Base-by-base conservation (phyloP, 1,140 invertebrate genomes). In the Rhyacophila brunnea region DNA sequence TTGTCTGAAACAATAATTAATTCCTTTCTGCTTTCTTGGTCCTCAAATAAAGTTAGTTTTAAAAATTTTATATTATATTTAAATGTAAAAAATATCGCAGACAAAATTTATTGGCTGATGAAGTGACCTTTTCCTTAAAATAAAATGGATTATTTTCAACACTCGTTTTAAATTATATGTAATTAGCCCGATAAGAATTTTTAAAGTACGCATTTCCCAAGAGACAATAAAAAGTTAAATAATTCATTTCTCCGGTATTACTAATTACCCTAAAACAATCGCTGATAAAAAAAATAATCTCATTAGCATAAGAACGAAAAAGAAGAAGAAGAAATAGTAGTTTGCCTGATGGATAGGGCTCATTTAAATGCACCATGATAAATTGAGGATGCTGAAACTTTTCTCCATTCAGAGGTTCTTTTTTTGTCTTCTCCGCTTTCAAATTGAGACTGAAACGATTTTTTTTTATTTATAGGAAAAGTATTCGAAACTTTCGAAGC, bases 361-460 rank as follows among this genome's bases (percentile, higher is more conserved):
- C 15, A 54, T 54, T 54, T 54, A 54, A 54, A 54, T 54, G 36
- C 52, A 54, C 36, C 17, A 44, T 43, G 52, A 54, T 54, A 54
- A 54, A 54, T 54, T 54, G 52, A 14, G 40, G 40, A 23, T 20
- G 14, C 36, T n/a, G 10, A 28, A 54, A 54, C n/a, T 43, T 23
- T 42, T 52, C 36, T 52, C 35, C 13, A 11, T 20, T 20, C n/a
- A n/a, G 13, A 17, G 15, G 38, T 13, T 40, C 11, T 40, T n/a
- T 40, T 40, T 40, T n/a, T 40, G n/a, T 45, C 14, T 17, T 10
- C 43, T 5, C 9, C 10, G 9, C 18, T 15, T 19, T 19, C 18
- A 19, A 11, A 45, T 45, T 45, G 43, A 45, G 43, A 45, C 17
- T 45, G 43, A 19, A 45, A 28, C 23, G 43, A 5, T 45, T 45